A percentile compares a stretch with the other conserved stretches of the same genome.
Evolutionary conservation across 64 coral and sea anemone species (phyloP).

Genomic region (Hydrozoanthus tunicans): DNA sequence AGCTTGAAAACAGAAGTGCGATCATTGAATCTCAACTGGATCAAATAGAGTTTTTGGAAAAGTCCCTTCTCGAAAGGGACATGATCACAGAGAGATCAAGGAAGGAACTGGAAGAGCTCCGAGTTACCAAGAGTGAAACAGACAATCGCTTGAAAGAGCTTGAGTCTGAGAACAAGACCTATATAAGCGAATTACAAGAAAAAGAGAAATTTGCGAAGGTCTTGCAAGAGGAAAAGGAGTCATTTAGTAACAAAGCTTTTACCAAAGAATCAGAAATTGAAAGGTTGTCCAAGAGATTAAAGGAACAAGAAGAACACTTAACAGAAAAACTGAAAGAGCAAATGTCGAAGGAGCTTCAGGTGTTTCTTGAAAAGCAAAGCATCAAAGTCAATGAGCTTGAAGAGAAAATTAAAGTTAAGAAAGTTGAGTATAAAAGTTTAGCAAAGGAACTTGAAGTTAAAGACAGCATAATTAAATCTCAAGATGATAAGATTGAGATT

Average conservation of each 20-base stretch:
- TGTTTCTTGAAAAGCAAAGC: conserved; percentile 39
- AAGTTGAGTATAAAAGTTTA: conserved; percentile 46
- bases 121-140: background rate
- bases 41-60: conserved; percentile 54
- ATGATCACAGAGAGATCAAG: background rate
- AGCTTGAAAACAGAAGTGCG: conserved; percentile 39
- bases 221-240: background rate
- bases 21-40: conserved; percentile 48
- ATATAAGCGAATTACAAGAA: conserved; percentile 12
- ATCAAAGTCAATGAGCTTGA: conserved; percentile 20
- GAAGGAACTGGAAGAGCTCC: conserved; percentile 9
- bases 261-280: conserved; percentile 22
- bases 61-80: conserved; percentile 16
- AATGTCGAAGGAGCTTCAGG: conserved; percentile 11
- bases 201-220: background rate
- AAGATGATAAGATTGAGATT: conserved; percentile 44
- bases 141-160: background rate
- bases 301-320: conserved; percentile 6
- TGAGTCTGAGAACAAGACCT: background rate
- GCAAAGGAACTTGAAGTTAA: conserved; percentile 52
- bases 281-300: background rate
- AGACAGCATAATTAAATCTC: conserved; percentile 26
- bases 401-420: conserved; percentile 13
- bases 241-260: too few relatives aligned
- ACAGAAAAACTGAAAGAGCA: conserved; percentile 25